These are phyloP conservation scores for Epistrophe eligans DNA, from an alignment of 2,888 invertebrate species.

Conservation along the genomic window DNA sequence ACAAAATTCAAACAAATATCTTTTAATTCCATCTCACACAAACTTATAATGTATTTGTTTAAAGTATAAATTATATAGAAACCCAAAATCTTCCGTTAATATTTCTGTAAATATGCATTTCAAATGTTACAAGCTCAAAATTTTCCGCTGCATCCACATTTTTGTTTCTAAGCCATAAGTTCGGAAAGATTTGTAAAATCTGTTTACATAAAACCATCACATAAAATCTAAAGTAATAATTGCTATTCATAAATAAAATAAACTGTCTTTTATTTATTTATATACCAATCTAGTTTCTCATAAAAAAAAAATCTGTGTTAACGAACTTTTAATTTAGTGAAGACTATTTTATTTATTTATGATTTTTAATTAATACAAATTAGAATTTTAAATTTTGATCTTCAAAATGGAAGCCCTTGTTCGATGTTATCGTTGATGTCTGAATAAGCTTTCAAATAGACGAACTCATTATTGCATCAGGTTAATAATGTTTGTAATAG, in stretches of 20 bases:
- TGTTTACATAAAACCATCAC: not conserved
- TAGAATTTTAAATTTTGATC: slow-evolving; percentile 13
- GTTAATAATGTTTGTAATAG: not conserved
- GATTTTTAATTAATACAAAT: slow-evolving; percentile 8
- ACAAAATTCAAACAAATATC: not conserved
- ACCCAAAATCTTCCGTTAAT: not conserved
- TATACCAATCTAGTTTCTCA: slow-evolving; percentile 12
- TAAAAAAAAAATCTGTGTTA: not conserved
- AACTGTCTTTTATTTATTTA: not conserved
- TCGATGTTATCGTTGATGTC: not conserved
- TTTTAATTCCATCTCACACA: not conserved
- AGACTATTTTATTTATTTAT: not conserved
- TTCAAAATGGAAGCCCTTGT: not conserved
- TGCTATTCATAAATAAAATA: not conserved
- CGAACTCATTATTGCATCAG: not conserved
- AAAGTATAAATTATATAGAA: not conserved
- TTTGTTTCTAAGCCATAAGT: not conserved
- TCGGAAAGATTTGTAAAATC: not conserved
- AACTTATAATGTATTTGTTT: not conserved
- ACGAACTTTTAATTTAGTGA: slow-evolving; percentile 6
- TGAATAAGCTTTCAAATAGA: not conserved
- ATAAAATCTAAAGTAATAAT: not conserved
- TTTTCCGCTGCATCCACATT: slow-evolving; percentile 10
- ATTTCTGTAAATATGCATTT: not conserved
- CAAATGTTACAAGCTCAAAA: not conserved